Base-by-base conservation (phyloP, 1,140 invertebrate species). In the Drosophila bocki region DNA sequence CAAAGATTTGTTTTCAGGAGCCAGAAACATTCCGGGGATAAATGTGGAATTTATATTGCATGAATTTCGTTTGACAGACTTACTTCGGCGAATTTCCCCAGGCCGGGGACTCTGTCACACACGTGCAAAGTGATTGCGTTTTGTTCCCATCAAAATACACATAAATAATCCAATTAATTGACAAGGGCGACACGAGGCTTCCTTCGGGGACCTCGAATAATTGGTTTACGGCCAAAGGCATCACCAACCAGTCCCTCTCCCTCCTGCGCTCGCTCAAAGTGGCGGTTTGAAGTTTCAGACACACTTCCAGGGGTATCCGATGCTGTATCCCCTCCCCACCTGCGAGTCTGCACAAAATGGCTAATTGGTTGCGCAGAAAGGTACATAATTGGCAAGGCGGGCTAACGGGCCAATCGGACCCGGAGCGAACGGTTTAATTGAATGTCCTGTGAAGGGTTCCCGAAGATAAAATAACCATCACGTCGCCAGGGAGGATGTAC, bases 131-230 rank as follows among this genome's bases (percentile, higher is more conserved):
- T 56, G 45, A 72, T 74, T 74, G 54, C 59, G 68, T 82, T 82
- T 86, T 85, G 78, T 85, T 86, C 48, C 75, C 75, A 50, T 63
- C 62, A 65, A 86, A 78, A 81, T 82, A 75, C 74, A 87, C 83
- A 86, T 86, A 86, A 74, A 88, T 86, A 88, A 86, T 86, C 76
- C 84, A 86, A 86, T 88, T 86, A 86, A 86, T 88, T 82, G 70
- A 70, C 83, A 86, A 80, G 79, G 78, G 74, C 76, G 68, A 83
- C 80, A 78, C 59, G 62, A 71, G 48, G 65, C 58, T 74, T 42
- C 70, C 84, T 77, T 88, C 75, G 72, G 80, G 81, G 68, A 86
- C 67, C 19, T 37, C 41, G 39, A 58, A 48, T 86, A 86, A 88
- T 86, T 86, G 83, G 60, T 86, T 86, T 87, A 88, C 67, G 48